Conservation (phyloP, 2,888 invertebrate genomes). For the Deilephila porcellus region DNA sequence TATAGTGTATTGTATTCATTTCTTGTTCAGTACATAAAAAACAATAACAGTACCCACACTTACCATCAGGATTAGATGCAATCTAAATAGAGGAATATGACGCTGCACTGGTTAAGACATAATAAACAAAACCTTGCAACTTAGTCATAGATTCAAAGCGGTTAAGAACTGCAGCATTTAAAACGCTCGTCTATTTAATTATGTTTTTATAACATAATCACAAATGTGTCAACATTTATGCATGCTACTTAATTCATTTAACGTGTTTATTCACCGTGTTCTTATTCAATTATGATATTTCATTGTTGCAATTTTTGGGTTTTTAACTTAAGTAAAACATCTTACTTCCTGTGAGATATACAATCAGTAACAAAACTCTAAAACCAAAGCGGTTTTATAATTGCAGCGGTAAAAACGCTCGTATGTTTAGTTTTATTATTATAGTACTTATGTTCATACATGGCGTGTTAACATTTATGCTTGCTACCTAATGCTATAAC, state of each 20-base stretch:
- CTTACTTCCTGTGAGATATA: too few relatives aligned
- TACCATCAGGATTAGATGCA: too few relatives aligned
- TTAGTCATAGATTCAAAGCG: too few relatives aligned
- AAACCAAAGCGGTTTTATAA: too few relatives aligned
- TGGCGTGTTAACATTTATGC: conserved; percentile 38
- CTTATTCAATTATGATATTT: background rate
- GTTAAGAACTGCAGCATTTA: background rate
- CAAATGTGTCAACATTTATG: background rate
- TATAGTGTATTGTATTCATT: too few relatives aligned
- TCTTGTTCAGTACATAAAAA: too few relatives aligned
- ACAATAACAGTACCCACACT: too few relatives aligned
- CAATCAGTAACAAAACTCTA: too few relatives aligned
- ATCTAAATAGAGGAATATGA: too few relatives aligned
- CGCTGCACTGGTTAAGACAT: too few relatives aligned
- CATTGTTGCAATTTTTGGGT: background rate
- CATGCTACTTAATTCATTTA: background rate
- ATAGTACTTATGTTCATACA: conserved; percentile 37
- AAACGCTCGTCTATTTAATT: background rate
- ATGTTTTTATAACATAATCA: conserved; percentile 1
- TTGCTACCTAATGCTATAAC: conserved; percentile 27
- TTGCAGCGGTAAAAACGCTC: background rate
- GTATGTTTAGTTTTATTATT: conserved; percentile 28
- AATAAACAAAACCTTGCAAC: too few relatives aligned
- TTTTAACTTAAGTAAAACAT: background rate
- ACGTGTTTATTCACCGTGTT: background rate